Conservation (phyloP, 2,113 vertebrate genomes). For the Oenanthe oenanthe region DNA sequence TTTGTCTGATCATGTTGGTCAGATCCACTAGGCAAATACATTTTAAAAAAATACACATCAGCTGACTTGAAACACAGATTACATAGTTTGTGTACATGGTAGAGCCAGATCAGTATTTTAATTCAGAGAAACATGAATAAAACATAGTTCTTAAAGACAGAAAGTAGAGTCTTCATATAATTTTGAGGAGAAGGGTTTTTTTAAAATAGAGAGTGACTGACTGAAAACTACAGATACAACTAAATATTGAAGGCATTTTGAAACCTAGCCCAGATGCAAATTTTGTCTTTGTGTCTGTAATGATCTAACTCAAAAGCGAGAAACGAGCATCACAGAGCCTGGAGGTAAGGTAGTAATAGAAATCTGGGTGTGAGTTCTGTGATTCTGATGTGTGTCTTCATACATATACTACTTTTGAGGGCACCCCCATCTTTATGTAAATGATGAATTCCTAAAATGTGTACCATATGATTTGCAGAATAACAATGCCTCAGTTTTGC, state of each 20-base stretch:
- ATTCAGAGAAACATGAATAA: not conserved
- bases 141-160: not conserved
- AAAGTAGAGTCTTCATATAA: not conserved
- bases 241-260: not conserved
- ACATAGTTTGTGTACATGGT: not conserved
- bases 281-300: not conserved
- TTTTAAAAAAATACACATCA: not conserved
- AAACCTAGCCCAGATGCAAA: not conserved
- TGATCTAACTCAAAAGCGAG: not conserved
- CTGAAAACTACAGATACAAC: not conserved
- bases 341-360: not conserved
- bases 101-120: not conserved
- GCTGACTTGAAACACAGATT: not conserved
- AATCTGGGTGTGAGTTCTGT: not conserved
- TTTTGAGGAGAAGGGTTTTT: not conserved
- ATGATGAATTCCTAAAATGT: not conserved
- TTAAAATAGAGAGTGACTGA: not conserved
- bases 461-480: constrained; percentile 26
- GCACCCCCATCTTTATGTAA: not conserved
- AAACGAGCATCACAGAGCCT: rapidly evolving
- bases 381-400: not conserved
- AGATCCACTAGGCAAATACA: not conserved
- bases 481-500: constrained; percentile 12
- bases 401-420: not conserved
- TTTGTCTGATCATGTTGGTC: not conserved